These are phyloP conservation scores for Drosophila mayaguana DNA, from an alignment of 2,888 invertebrate genomes.

Conservation along the genomic window DNA sequence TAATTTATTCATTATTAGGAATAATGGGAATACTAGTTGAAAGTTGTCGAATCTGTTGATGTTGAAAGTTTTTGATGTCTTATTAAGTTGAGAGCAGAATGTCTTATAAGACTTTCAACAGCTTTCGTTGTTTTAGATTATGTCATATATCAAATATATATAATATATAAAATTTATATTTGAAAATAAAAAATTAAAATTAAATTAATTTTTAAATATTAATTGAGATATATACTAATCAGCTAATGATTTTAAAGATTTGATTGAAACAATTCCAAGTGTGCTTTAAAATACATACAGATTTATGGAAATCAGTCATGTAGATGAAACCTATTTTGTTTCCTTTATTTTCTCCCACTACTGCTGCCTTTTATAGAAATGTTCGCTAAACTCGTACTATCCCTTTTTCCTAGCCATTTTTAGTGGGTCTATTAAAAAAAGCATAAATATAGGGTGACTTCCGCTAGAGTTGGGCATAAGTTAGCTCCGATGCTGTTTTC, in stretches of 20 bases:
- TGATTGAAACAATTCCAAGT: no score
- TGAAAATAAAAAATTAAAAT: no score
- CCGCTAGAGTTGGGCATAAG: constrained; percentile 32
- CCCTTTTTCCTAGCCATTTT: not conserved
- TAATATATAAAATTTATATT: no score
- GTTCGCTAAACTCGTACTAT: not conserved
- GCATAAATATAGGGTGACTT: constrained; percentile 45
- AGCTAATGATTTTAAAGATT: no score
- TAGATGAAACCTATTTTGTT: no score
- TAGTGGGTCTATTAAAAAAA: constrained; percentile 12
- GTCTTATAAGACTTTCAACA: not conserved
- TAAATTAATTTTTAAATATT: no score
- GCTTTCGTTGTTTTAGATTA: no score
- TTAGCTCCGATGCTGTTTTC: constrained; percentile 15
- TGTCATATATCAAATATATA: no score
- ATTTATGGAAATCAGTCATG: no score
- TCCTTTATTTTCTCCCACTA: no score
- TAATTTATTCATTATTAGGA: not conserved
- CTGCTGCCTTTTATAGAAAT: not conserved
- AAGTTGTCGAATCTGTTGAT: not conserved
- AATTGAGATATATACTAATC: no score
- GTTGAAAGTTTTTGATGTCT: not conserved
- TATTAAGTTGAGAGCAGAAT: not conserved
- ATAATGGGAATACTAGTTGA: not conserved
- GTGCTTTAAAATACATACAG: no score